Percentiles rank a stretch among this genome's conserved stretches.
Evolutionary conservation across 2,888 invertebrate species (phyloP).

Genomic region (Autographa pulchrina): DNA sequence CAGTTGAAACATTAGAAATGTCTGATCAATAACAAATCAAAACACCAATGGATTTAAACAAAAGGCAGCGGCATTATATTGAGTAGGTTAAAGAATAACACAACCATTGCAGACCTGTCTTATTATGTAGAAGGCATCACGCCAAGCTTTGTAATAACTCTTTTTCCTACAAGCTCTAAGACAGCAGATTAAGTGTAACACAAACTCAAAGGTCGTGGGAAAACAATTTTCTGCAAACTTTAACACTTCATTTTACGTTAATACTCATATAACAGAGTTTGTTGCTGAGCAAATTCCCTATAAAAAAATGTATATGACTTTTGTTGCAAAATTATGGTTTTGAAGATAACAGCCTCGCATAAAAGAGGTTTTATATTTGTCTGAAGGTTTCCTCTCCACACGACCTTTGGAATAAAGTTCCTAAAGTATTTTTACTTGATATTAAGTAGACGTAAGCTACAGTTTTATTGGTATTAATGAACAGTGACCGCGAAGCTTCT

Average conservation of each 20-base stretch:
- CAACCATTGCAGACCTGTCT: too few relatives aligned
- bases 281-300: not conserved
- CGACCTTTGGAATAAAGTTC: slow-evolving; percentile 1
- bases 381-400: slow-evolving; percentile 2
- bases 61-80: too few relatives aligned
- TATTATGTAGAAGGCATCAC: too few relatives aligned
- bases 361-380: slow-evolving; percentile 14
- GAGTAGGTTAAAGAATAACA: too few relatives aligned
- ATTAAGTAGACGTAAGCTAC: slow-evolving; percentile 8
- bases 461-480: slow-evolving; percentile 5
- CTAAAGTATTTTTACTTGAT: slow-evolving; percentile 6
- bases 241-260: not conserved
- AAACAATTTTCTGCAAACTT: not conserved
- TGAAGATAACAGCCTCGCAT: slow-evolving; percentile 11
- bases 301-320: slow-evolving; percentile 6
- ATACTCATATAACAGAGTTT: not conserved
- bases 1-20: too few relatives aligned
- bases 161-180: too few relatives aligned
- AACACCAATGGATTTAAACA: too few relatives aligned
- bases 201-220: not conserved
- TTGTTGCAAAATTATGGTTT: slow-evolving; percentile 9
- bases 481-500: not conserved
- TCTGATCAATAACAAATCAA: too few relatives aligned
- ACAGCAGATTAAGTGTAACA: not conserved
- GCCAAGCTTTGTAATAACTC: too few relatives aligned